Evolutionary conservation across 2,888 invertebrate species (phyloP).

Genomic region (Epistrophe eligans): DNA sequence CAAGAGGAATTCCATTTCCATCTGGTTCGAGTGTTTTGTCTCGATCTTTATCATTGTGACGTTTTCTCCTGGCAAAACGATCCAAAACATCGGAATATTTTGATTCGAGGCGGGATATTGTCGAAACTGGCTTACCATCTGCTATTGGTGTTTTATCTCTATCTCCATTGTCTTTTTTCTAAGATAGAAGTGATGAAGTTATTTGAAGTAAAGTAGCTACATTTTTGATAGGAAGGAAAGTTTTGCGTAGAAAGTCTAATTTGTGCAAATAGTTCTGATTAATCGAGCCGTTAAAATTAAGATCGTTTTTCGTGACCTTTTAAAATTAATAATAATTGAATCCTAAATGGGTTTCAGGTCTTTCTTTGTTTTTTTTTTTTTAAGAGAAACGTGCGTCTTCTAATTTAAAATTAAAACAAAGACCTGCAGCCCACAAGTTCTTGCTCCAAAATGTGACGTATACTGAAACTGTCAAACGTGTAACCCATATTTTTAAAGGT

Average conservation of each 20-base stretch:
- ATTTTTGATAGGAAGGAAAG: constrained; percentile 54
- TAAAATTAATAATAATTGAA: no score
- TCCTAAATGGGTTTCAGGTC: no score
- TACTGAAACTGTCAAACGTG: no score
- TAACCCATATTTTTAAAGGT: no score
- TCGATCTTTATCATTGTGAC: constrained; percentile 83
- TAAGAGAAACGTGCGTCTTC: no score
- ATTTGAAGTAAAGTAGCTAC: neutral
- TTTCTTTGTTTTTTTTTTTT: no score
- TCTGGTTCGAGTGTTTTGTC: constrained; percentile 90
- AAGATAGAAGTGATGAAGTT: constrained; percentile 27
- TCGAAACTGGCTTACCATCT: constrained; percentile 81
- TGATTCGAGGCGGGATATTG: constrained; percentile 90
- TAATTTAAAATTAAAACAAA: no score
- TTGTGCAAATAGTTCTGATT: no score
- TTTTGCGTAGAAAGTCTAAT: constrained; percentile 34
- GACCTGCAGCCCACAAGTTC: no score
- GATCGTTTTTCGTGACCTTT: no score
- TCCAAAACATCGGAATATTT: constrained; percentile 92
- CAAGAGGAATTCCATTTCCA: constrained; percentile 83
- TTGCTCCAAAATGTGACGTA: no score
- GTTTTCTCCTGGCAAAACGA: constrained; percentile 86
- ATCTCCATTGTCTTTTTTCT: constrained; percentile 80
- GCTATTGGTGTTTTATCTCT: constrained; percentile 83
- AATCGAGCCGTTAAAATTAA: no score